These are phyloP conservation scores for Torymus tubicola DNA, from an alignment of 2,888 invertebrate species.

Conservation along the genomic window DNA sequence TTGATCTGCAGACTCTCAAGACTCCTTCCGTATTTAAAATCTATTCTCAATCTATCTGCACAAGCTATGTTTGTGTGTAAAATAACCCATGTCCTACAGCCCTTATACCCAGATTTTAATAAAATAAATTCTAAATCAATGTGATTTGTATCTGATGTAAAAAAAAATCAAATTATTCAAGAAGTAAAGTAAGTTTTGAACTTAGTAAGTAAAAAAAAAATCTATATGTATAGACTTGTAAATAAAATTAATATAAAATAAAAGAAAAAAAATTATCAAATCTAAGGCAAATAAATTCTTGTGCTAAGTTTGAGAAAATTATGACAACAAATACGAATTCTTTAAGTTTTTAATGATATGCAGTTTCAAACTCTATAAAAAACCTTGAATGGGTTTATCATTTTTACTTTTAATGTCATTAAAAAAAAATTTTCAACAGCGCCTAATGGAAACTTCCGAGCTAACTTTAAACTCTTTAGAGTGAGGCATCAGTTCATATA, in stretches of 20 bases:
- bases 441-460: constrained; percentile 48
- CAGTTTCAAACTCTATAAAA: constrained; percentile 17
- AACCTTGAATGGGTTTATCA: constrained; percentile 39
- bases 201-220: constrained; percentile 9
- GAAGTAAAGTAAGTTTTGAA: too few relatives aligned
- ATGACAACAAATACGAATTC: constrained; percentile 54
- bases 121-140: too few relatives aligned
- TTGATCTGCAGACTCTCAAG: constrained; percentile 55
- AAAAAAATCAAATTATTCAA: too few relatives aligned
- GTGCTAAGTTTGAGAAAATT: constrained; percentile 68
- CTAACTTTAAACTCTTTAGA: constrained; percentile 45
- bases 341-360: constrained; percentile 43
- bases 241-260: neutral
- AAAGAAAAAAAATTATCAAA: constrained; percentile 12
- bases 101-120: neutral
- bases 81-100: neutral
- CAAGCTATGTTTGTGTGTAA: constrained; percentile 59
- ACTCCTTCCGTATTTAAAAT: constrained; percentile 58
- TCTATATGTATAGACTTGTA: neutral
- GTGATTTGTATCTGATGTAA: too few relatives aligned
- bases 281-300: constrained; percentile 57
- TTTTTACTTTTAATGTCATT: constrained; percentile 28
- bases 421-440: constrained; percentile 12
- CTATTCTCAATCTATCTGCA: constrained; percentile 68
- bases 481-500: constrained; percentile 75